These are phyloP conservation scores for Holacanthella duospinosa DNA, from an alignment of 2,888 invertebrate species.

Conservation along the genomic window DNA sequence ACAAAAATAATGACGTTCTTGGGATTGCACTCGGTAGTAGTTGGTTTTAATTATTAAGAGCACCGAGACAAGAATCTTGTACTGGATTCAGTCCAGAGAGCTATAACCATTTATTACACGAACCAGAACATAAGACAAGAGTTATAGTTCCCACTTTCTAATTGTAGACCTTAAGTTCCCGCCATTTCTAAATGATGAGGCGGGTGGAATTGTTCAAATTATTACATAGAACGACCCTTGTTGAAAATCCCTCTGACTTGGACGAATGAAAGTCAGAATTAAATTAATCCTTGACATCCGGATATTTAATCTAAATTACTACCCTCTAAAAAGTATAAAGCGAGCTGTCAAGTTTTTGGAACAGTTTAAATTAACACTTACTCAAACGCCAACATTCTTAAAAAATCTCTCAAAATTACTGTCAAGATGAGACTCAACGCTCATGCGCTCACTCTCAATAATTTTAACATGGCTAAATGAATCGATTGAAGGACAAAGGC, in stretches of 20 bases:
- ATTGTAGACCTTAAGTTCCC: background rate
- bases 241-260: background rate
- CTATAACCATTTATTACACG: constrained; percentile 1
- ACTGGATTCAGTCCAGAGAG: background rate
- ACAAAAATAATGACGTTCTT: background rate
- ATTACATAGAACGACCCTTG: background rate
- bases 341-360: no score
- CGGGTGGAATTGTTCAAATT: background rate
- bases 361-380: no score
- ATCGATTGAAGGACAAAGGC: no score
- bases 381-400: no score
- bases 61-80: background rate
- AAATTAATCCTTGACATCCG: background rate
- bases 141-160: background rate
- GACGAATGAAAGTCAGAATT: background rate
- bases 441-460: no score
- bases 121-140: background rate
- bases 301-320: background rate
- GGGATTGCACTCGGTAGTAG: background rate
- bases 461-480: no score
- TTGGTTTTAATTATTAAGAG: background rate
- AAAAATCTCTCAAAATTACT: no score
- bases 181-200: background rate
- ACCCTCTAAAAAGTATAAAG: no score
- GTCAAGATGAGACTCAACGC: no score